These are phyloP conservation scores for Nannobrachium achirus DNA, from an alignment of 2,113 vertebrate genomes.

Conservation along the genomic window DNA sequence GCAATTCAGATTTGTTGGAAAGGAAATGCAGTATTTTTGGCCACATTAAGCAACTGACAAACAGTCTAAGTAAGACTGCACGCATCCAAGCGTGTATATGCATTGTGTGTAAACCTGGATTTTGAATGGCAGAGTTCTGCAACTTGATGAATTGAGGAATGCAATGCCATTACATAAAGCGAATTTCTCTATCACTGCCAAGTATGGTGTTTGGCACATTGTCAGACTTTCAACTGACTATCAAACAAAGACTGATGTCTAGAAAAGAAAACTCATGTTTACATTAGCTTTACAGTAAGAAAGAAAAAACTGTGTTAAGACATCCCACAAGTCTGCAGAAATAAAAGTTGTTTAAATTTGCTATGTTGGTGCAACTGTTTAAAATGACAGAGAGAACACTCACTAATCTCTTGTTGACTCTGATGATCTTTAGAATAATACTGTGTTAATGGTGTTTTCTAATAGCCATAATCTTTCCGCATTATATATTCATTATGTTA, in stretches of 20 bases:
- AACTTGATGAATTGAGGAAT: conserved; percentile 35
- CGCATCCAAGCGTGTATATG: neutral
- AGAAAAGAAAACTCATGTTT: conserved; percentile 50
- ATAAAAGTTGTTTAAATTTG: conserved; percentile 12
- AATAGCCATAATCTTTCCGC: conserved; percentile 26
- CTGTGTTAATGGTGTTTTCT: conserved; percentile 26
- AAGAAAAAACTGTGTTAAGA: conserved; percentile 41
- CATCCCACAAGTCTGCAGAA: neutral
- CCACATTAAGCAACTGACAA: conserved; percentile 28
- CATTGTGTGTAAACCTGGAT: neutral
- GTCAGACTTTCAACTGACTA: conserved; percentile 56
- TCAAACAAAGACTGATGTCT: conserved; percentile 54
- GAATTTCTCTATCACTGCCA: conserved; percentile 49
- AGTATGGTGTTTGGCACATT: conserved; percentile 47
- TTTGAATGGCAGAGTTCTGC: neutral
- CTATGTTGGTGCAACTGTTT: conserved; percentile 33
- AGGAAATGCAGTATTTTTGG: conserved; percentile 36
- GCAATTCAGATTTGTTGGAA: conserved; percentile 50
- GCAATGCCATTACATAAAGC: conserved; percentile 40
- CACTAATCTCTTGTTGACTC: conserved; percentile 44
- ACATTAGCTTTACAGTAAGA: conserved; percentile 42
- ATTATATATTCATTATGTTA: conserved; percentile 35
- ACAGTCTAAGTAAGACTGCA: neutral
- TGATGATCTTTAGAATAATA: conserved; percentile 18
- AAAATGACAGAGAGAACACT: conserved; percentile 36